phyloP scores from a whole-genome alignment of 2,797 vertebrate genomes.

The Enteromius viviparus region DNA sequence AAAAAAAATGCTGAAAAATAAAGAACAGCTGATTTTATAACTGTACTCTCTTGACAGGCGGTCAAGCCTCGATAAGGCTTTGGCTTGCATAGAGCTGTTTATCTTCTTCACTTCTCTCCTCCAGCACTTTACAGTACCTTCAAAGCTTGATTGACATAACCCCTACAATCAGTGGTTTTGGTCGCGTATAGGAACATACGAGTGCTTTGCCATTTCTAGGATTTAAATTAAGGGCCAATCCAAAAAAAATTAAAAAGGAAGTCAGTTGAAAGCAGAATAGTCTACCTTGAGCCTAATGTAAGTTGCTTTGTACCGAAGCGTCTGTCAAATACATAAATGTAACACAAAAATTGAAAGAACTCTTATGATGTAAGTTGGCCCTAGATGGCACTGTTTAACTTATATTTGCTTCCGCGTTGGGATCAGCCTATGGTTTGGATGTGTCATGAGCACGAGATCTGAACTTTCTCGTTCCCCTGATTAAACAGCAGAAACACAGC shows the following conservation, averaged over 20 bases:
- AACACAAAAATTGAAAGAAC: background rate
- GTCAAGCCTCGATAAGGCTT: conserved; percentile 59
- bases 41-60: conserved; percentile 41
- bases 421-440: too few species aligned
- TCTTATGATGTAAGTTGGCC: too few species aligned
- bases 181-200: conserved; percentile 44
- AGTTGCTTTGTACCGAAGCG: too few species aligned
- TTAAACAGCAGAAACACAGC: background rate
- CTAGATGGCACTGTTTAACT: background rate
- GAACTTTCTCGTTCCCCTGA: background rate
- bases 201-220: conserved; percentile 53
- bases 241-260: background rate
- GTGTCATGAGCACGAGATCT: too few species aligned
- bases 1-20: background rate
- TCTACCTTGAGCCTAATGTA: too few species aligned
- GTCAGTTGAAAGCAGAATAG: too few species aligned
- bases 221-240: conserved; percentile 1
- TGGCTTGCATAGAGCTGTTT: conserved; percentile 62
- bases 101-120: conserved; percentile 61
- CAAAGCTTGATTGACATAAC: conserved; percentile 46
- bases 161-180: conserved; percentile 50
- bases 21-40: background rate
- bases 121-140: conserved; percentile 60
- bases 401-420: too few species aligned
- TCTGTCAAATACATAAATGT: too few species aligned